These are phyloP conservation scores for Drosophila albomicans DNA, from an alignment of 1,140 invertebrate genomes.

Conservation along the genomic window DNA sequence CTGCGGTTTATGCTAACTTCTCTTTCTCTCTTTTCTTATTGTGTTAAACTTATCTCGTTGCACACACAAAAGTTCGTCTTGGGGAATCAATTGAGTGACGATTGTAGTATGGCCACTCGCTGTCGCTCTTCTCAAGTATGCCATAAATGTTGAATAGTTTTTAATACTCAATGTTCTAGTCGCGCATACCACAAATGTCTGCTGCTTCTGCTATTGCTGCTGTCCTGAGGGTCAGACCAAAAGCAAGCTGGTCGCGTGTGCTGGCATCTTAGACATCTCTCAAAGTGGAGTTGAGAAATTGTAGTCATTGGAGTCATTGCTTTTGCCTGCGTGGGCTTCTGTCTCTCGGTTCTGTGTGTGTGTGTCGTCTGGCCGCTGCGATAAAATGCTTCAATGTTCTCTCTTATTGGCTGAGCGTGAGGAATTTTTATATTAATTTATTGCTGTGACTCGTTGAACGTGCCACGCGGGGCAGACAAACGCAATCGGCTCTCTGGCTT, in stretches of 20 bases:
- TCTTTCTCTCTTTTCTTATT: not conserved
- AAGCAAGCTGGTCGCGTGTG: conserved; percentile 75
- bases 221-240: conserved; percentile 19
- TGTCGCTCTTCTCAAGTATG: conserved; percentile 7
- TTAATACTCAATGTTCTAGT: conserved; percentile 56
- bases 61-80: conserved; percentile 19
- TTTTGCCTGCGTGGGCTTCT: not conserved
- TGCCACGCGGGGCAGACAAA: not conserved
- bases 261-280: conserved; percentile 71
- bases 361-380: conserved; percentile 55
- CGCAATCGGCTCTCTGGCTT: conserved; percentile 59
- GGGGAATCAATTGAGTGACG: conserved; percentile 15
- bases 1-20: conserved; percentile 22
- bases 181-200: conserved; percentile 68
- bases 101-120: not conserved
- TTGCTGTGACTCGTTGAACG: conserved; percentile 56
- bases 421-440: conserved; percentile 84
- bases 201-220: not conserved
- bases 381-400: conserved; percentile 79
- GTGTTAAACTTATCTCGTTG: conserved; percentile 23
- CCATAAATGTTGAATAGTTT: conserved; percentile 60
- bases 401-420: conserved; percentile 81
- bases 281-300: not conserved
- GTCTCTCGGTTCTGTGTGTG: not conserved
- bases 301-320: too few relatives aligned